Evolutionary conservation across 2,888 invertebrate genomes (phyloP), one percentile per base, ranked within the genome.

Genomic region (Eudemis profundana): DNA sequence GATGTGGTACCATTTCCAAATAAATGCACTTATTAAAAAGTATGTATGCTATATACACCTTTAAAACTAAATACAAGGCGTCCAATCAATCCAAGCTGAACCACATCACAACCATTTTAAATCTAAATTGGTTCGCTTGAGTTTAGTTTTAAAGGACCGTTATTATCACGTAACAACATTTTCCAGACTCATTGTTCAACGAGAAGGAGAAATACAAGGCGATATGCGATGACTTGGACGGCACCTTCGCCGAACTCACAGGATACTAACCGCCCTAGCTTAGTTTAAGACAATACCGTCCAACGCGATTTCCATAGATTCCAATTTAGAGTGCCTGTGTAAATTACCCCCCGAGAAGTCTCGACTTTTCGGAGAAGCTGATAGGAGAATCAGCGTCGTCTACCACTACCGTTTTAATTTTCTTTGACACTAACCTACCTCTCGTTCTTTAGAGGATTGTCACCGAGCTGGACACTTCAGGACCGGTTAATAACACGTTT

Each of bases 171-270:
- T 86, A 78, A 87, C 88, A 71, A 81, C 78, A 83, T 87, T 87
- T 95, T 95, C 77, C 95, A 97, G 97, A 97, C 94, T 93, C 95
- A 86, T 94, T 97, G 92, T 96, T 96, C 94, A 94, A 94, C 93
- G 94, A 95, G 93, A 97, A 97, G 95, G 97, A 97, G 94, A 96
- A 96, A 94, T 97, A 98, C 96, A 98, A 98, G 96, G 95, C 96
- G 93, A 98, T 98, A 95, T 97, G 97, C 94, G 98, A 98, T 94
- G 98, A 98, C 94, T 94, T 98, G 95, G 98, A 98, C 94, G 95
- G 96, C 93, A 98, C 98, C 92, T 98, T 97, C 95, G 96, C 97
- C 90, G 98, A 98, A 94, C 95, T 98, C 93, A 97, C 97, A 93
- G 98, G 97, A 95, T 98, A 98, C 95, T 98, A 97, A 96, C 93